phyloP scores from a whole-genome alignment of 2,888 invertebrate genomes.

The Sphaerophoria taeniata region DNA sequence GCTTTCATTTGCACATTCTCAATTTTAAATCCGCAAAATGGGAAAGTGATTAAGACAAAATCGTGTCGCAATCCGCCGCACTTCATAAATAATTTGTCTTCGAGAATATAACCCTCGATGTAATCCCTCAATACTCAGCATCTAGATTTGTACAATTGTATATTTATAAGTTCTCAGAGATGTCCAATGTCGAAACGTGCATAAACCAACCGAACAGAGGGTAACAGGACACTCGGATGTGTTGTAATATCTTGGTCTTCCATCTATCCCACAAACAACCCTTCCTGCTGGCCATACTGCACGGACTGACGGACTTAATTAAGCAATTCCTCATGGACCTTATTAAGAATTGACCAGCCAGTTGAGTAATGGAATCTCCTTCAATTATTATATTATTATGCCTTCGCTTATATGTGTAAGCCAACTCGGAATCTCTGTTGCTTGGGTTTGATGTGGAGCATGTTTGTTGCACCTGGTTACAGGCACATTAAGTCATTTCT shows the following conservation, averaged over 20 bases:
- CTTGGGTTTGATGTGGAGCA: too few species aligned
- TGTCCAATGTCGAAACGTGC: neutral
- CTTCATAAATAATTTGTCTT: constrained; percentile 20
- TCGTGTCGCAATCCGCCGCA: constrained; percentile 1
- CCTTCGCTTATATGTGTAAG: neutral
- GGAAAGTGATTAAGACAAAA: neutral
- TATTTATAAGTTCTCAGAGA: constrained; percentile 19
- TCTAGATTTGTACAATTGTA: neutral
- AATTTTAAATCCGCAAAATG: neutral
- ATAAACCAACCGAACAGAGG: neutral
- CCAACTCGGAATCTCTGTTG: neutral
- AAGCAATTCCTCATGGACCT: constrained; percentile 58
- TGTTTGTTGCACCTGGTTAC: neutral
- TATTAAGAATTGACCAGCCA: constrained; percentile 55
- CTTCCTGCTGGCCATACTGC: neutral
- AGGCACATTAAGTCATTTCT: neutral
- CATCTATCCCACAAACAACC: too few species aligned
- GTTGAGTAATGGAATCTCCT: constrained; percentile 54
- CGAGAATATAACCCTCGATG: neutral
- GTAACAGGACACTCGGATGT: too few species aligned
- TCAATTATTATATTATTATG: constrained; percentile 30
- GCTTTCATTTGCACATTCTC: too few species aligned
- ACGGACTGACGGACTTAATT: constrained; percentile 42
- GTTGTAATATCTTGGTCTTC: neutral
- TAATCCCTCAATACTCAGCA: neutral